These are phyloP conservation scores for Tribolium freemani DNA, from an alignment of 2,888 invertebrate genomes.

Conservation along the genomic window DNA sequence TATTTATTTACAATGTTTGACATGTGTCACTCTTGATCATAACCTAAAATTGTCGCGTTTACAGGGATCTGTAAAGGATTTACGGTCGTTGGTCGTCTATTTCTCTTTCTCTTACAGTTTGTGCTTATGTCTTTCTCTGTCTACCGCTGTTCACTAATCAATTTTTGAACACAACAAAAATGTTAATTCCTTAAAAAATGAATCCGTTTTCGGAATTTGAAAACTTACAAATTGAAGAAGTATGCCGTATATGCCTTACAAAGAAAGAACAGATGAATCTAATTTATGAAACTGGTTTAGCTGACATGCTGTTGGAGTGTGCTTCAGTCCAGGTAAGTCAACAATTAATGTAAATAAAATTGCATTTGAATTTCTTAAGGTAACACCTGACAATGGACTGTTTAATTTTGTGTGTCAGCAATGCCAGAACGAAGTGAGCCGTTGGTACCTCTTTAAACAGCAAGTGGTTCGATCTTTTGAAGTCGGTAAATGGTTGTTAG, in stretches of 20 bases:
- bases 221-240: constrained; percentile 52
- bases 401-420: constrained; percentile 51
- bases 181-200: constrained; percentile 34
- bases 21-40: too few species aligned
- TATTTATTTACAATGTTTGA: neutral
- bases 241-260: constrained; percentile 51
- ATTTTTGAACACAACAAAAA: neutral
- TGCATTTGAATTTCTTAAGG: constrained; percentile 33
- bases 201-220: constrained; percentile 50
- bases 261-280: constrained; percentile 52
- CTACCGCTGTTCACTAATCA: too few species aligned
- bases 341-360: neutral
- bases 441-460: constrained; percentile 53
- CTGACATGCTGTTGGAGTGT: constrained; percentile 54
- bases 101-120: too few species aligned
- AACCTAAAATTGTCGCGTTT: too few species aligned
- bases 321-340: constrained; percentile 51
- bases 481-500: constrained; percentile 49
- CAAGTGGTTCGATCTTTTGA: constrained; percentile 51
- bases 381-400: constrained; percentile 49
- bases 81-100: too few species aligned
- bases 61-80: too few species aligned
- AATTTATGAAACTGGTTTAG: constrained; percentile 51
- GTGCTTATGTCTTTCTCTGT: too few species aligned
- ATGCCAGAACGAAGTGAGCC: constrained; percentile 52